Percentiles rank a stretch among this genome's conserved stretches.
Conservation (phyloP, 2,113 vertebrate genomes). For the Quiscalus mexicanus region DNA sequence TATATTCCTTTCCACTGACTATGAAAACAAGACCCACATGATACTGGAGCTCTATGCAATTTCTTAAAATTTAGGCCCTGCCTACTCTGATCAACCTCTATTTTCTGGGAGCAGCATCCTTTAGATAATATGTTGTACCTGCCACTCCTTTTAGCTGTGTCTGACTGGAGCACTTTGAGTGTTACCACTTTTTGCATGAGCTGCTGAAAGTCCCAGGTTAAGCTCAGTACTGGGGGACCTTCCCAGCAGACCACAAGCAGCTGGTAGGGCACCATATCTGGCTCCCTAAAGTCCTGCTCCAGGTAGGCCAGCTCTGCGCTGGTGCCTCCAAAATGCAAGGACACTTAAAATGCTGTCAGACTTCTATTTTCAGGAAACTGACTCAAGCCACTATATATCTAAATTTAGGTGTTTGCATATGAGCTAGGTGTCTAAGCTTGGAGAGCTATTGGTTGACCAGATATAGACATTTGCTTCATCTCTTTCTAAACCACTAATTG, state of each 20-base stretch:
- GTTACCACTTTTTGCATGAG: neutral
- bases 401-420: constrained; percentile 42
- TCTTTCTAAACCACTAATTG: constrained; percentile 52
- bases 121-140: neutral
- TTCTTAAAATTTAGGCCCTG: neutral
- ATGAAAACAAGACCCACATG: neutral
- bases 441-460: constrained; percentile 22
- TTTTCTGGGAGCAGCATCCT: neutral
- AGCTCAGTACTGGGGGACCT: neutral
- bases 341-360: neutral
- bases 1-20: neutral
- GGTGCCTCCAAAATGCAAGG: neutral
- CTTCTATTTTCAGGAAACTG: constrained; percentile 45
- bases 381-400: constrained; percentile 18
- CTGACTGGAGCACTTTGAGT: neutral
- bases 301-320: accelerated
- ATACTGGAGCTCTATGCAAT: neutral
- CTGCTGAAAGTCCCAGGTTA: neutral
- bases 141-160: neutral
- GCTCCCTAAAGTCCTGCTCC: neutral
- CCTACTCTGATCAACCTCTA: neutral
- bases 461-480: constrained; percentile 47
- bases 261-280: neutral
- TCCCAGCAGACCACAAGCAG: neutral
- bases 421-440: neutral